Evolutionary conservation across 2,888 invertebrate species (phyloP), one percentile per base, ranked within the genome.

Genomic region (Drosophila neutralis): DNA sequence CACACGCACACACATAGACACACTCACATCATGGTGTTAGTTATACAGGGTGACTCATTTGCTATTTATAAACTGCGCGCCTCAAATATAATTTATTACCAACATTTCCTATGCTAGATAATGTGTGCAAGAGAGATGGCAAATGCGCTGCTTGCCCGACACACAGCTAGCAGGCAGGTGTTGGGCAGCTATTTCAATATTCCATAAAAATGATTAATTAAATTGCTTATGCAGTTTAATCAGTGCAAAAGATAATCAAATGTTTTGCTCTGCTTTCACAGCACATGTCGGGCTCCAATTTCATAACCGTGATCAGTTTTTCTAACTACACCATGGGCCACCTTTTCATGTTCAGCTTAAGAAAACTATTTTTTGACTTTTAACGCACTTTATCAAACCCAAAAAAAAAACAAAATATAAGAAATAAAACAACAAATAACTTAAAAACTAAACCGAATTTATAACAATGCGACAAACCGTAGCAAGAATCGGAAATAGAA

Each of bases 371-470:
- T 45, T 45, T 24, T 45, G 1, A 45, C 7, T 45, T 45, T 24
- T 2, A 15, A 8, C 24, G 24, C 24, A 45, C 45, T 15, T 24
- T 45, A 45, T 45, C 15, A 24, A 45, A 24, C 15, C 15, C 21
- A 15, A 45, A 15, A 45, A 24, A 21, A 11, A 21, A 42, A 4
- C 10, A 21, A 42, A 4, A 31, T 2, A 21, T 42, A 45, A 15
- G 15, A 15, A 45, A 45, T 45, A 24, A 45, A 45, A 15, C 21
- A 24, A 15, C 15, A 45, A 24, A 15, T 45, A 15, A 45, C 24
- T 45, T 45, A 24, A 24, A 45, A 45, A 45, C 45, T 45, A 45
- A 45, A 45, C 45, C 45, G 45, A 45, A 45, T 45, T 45, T 45
- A 45, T 45, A 24, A 45, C 15, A 45, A 45, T 15, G 45, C 45